These are phyloP conservation scores for Anas flavirostris DNA, from an alignment of 2,797 vertebrate genomes.

Conservation along the genomic window DNA sequence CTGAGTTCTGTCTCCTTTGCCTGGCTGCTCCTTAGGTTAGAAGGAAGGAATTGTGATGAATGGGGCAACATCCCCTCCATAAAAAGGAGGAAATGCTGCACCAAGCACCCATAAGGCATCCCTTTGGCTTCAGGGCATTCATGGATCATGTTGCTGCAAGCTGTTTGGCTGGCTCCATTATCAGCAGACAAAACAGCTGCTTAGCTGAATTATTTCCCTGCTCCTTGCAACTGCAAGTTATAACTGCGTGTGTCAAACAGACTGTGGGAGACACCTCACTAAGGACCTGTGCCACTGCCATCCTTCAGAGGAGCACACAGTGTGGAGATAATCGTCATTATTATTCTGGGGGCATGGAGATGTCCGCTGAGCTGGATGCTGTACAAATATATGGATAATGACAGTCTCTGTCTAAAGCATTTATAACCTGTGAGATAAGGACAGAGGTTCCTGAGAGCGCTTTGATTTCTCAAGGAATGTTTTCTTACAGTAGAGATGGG, in stretches of 20 bases:
- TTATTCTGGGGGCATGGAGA: neutral
- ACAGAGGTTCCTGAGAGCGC: neutral
- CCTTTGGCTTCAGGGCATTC: neutral
- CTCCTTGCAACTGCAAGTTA: neutral
- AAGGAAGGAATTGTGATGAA: neutral
- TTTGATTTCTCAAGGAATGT: neutral
- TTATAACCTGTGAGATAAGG: neutral
- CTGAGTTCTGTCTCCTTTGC: neutral
- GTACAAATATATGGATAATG: neutral
- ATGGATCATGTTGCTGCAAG: neutral
- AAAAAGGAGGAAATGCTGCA: neutral
- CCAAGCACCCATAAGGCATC: neutral
- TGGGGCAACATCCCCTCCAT: neutral
- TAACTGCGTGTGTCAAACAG: neutral
- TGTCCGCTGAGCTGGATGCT: neutral
- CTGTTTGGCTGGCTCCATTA: neutral
- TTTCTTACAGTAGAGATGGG: neutral
- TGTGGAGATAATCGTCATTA: rapidly evolving
- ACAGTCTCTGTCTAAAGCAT: neutral
- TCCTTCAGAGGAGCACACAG: neutral
- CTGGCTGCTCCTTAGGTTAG: neutral
- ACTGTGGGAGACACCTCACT: neutral
- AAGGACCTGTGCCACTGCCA: neutral
- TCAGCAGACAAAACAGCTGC: neutral
- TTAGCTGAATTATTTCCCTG: neutral